Evolutionary conservation across 2,797 vertebrate genomes (phyloP), one percentile per base, ranked within the genome.

Genomic region (Sebastolobus altivelis): DNA sequence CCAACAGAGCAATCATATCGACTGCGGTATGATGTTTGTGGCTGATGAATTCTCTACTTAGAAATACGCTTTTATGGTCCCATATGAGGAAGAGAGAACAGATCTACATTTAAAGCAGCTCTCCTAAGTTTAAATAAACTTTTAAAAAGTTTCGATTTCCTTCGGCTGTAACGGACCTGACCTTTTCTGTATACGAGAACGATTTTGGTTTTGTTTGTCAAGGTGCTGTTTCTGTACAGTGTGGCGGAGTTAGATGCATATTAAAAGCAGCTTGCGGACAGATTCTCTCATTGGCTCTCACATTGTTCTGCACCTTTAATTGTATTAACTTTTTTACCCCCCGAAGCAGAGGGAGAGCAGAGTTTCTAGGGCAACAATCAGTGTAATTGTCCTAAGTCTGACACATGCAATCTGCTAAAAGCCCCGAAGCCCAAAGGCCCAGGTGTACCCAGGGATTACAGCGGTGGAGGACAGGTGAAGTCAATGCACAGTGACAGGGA

Each of bases 401-500:
- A 93, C 93, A 92, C 90, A 92, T 93, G 92, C 94, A 96, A 96
- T 96, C 93, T 94, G 92, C 94, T 96, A 95, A 96, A 95, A 95
- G 95, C 94, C 92, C 90, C 67, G 87, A 75, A 92, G 94, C 92
- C 90, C 91, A 90, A 78, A 81, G 89, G 90, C 88, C 87, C 93
- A 94, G 94, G 92, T 94, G 93, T 90, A 88, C 80, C 88, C 31
- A 86, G 93, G 94, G 94, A 96, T 95, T 95, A 95, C 81, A 88
- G 46, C n/a, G 81, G 91, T 87, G 88, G 87, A 94, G 92, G 94
- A 94, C 94, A 95, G 92, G 94, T 93, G 90, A 94, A 93, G 86
- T 89, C 92, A 75, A 74, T 72, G 79, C 82, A 84, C 79, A 75
- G 65, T 75, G 81, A 86, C 83, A 86, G 56, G 55, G 22, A 84